These are phyloP conservation scores for Corythoichthys haematopterus DNA, from an alignment of 2,113 vertebrate genomes.

Conservation along the genomic window DNA sequence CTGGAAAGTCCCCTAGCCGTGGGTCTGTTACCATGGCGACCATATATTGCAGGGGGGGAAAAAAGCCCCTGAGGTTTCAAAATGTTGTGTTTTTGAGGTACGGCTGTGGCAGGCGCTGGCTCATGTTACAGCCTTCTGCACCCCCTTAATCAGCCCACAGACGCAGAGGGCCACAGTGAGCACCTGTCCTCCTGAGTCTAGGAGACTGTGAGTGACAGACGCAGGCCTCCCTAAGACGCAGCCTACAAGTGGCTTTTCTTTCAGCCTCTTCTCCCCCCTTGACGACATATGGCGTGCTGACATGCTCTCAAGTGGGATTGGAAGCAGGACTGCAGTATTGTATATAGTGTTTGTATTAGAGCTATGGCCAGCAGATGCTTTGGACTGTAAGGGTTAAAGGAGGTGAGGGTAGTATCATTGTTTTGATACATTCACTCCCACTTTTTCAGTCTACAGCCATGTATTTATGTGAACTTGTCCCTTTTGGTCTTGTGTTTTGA, in stretches of 20 bases:
- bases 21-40: conserved; percentile 16
- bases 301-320: conserved; percentile 26
- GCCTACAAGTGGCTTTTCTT: conserved; percentile 49
- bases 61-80: conserved; percentile 14
- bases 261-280: conserved; percentile 4
- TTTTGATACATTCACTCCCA: conserved; percentile 19
- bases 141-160: conserved; percentile 56
- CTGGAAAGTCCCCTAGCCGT: conserved; percentile 23
- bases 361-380: conserved; percentile 47
- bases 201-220: conserved; percentile 40
- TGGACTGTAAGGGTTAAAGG: conserved; percentile 16
- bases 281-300: conserved; percentile 48
- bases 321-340: conserved; percentile 2
- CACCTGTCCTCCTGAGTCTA: conserved; percentile 55
- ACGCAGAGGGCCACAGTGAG: conserved; percentile 19
- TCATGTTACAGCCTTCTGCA: conserved; percentile 56
- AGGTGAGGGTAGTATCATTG: conserved; percentile 34
- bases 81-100: conserved; percentile 35
- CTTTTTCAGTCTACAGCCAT: background rate
- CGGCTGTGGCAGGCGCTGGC: conserved; percentile 65
- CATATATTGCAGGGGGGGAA: background rate
- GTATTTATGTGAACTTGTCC: background rate
- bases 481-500: background rate
- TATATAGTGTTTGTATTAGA: conserved; percentile 7
- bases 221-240: conserved; percentile 41